A percentile compares a stretch with the other conserved stretches of the same genome.
Evolutionary conservation across 2,113 vertebrate genomes (phyloP).

Genomic region (Catagonus wagneri): DNA sequence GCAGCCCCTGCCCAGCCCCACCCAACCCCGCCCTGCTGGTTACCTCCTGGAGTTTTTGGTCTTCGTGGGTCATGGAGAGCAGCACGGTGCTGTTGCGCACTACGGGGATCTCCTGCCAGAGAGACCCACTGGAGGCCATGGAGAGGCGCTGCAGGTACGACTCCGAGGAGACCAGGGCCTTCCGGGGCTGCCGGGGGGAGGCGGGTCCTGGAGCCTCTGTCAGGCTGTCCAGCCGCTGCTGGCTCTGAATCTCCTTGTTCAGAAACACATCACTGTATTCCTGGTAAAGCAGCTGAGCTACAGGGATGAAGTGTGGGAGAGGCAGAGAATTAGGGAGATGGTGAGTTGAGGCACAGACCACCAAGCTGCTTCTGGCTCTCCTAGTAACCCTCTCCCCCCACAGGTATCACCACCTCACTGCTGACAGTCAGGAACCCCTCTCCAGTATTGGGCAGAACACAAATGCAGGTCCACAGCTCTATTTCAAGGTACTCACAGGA

Average conservation of each 20-base stretch:
- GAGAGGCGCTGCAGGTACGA: slow-evolving; percentile 91
- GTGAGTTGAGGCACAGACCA: background rate
- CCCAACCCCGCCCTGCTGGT: background rate
- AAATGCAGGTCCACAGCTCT: background rate
- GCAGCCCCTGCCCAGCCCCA: background rate
- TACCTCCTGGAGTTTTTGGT: slow-evolving; percentile 97
- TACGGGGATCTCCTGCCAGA: slow-evolving; percentile 96
- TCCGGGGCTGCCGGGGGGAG: slow-evolving; percentile 85
- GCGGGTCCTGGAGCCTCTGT: slow-evolving; percentile 65
- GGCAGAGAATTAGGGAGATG: background rate
- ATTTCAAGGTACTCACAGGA: slow-evolving; percentile 85
- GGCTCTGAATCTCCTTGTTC: slow-evolving; percentile 95
- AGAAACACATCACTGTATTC: slow-evolving; percentile 95
- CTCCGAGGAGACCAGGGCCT: slow-evolving; percentile 85
- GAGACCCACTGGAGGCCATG: slow-evolving; percentile 88
- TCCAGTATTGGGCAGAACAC: background rate
- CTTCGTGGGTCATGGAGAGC: slow-evolving; percentile 90
- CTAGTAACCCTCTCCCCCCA: fast-evolving
- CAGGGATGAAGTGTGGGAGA: background rate
- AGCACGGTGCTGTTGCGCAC: slow-evolving; percentile 90
- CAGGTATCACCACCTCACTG: background rate
- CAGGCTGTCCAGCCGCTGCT: slow-evolving; percentile 90
- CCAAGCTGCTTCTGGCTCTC: background rate
- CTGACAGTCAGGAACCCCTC: background rate
- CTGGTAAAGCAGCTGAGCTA: slow-evolving; percentile 96